phyloP scores from a whole-genome alignment of 2,888 invertebrate genomes.

The Chloromyia formosa region DNA sequence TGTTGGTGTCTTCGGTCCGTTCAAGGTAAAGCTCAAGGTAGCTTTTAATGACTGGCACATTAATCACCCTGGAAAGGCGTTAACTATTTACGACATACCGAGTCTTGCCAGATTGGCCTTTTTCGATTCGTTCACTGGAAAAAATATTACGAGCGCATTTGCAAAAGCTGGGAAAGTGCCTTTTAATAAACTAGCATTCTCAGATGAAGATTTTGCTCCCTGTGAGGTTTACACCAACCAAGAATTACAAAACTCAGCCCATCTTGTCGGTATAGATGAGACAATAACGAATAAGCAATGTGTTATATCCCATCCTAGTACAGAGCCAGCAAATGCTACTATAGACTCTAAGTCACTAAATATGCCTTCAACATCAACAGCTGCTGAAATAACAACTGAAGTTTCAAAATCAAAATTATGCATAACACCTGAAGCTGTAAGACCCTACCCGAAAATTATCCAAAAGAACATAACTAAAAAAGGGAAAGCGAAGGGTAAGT shows the following conservation, averaged over 20 bases:
- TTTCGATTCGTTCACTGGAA: constrained; percentile 11
- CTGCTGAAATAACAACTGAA: not conserved
- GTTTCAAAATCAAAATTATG: not conserved
- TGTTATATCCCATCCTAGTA: not conserved
- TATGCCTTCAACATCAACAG: not conserved
- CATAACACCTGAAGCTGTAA: not conserved
- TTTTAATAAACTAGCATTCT: not conserved
- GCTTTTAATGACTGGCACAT: constrained; percentile 19
- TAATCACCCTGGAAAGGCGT: too few species aligned
- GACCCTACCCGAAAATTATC: not conserved
- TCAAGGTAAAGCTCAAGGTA: too few species aligned
- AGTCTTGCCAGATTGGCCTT: too few species aligned
- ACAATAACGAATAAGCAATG: not conserved
- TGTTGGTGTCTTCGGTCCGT: too few species aligned
- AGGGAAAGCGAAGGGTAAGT: not conserved
- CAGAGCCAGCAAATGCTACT: not conserved
- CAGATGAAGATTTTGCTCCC: constrained; percentile 5
- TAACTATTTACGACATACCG: too few species aligned
- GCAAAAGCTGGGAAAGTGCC: not conserved
- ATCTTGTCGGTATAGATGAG: not conserved
- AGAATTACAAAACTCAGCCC: too few species aligned
- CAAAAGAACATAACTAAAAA: not conserved
- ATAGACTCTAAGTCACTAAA: not conserved
- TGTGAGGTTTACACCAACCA: constrained; percentile 18
- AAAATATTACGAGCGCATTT: constrained; percentile 13